phyloP scores from a whole-genome alignment of 2,888 invertebrate genomes.

The Cephus pulcher region DNA sequence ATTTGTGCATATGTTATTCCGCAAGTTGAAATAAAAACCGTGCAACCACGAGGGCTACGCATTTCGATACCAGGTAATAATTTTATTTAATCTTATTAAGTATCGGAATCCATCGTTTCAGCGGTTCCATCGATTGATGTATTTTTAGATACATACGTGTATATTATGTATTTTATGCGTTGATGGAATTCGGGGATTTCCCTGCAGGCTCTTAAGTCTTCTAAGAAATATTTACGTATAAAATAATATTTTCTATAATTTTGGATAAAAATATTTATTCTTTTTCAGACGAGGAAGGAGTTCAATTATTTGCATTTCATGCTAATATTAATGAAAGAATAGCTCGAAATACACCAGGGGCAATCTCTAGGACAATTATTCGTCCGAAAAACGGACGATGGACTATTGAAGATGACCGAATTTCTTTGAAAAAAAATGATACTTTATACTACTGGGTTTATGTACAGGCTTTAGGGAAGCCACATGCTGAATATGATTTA shows the following conservation, averaged over 20 bases:
- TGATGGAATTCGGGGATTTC: constrained; percentile 6
- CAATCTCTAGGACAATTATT: constrained; percentile 68
- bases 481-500: background rate
- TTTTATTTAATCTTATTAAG: constrained; percentile 3
- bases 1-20: constrained; percentile 50
- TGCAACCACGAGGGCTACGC: constrained; percentile 60
- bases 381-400: constrained; percentile 68
- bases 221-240: background rate
- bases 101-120: constrained; percentile 1
- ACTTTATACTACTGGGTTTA: constrained; percentile 73
- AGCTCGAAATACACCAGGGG: constrained; percentile 68
- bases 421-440: constrained; percentile 69
- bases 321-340: constrained; percentile 73
- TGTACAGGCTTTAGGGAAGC: constrained; percentile 63
- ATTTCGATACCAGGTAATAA: constrained; percentile 61
- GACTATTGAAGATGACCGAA: constrained; percentile 67
- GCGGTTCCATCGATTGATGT: background rate
- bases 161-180: background rate
- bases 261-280: background rate
- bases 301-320: constrained; percentile 74
- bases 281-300: constrained; percentile 66
- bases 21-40: constrained; percentile 54
- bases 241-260: background rate
- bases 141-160: constrained; percentile 3
- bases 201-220: background rate